Base-by-base conservation (phyloP, 1,140 invertebrate species). In the Gonatopus flavifemur region DNA sequence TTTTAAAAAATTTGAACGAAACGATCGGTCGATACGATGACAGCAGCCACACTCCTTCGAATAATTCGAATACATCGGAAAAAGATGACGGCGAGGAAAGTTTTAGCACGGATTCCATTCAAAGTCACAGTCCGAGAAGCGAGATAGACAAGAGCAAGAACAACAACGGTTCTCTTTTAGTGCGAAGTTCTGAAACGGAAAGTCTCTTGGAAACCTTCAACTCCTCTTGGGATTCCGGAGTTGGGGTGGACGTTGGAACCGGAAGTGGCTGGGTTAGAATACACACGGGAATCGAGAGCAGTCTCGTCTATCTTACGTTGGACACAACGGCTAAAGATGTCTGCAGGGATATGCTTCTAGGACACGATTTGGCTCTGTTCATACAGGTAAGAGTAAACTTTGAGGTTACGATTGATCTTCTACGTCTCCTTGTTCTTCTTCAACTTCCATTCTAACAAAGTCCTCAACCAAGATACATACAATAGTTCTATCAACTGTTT, bases 251-350 rank as follows among this genome's bases (percentile, higher is more conserved):
- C 10, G 63, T 72, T 16, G 58, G 64, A 3, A 56, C 53, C n/a
- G 67, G 66, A 50, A 74, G 67, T 49, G 82, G 82, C 28, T 85
- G 83, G 82, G 78, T 85, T 25, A 74, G 83, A 16, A 79, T 85
- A 31, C 82, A 83, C 56, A 83, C 82, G 12, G 83, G 83, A 20
- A 79, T 82, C 24, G 79, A 84, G 56, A 78, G 78, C 47, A 80
- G 77, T 36, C 69, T 87, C 32, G 76, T 86, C 37, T 84, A 84
- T 67, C 71, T 86, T 21, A 81, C 81, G 28, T 64, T 74, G n/a
- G 81, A 81, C 55, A 83, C 83, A 3, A 83, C 80, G 0, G 80
- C 81, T 3, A 80, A 77, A 49, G 83, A 86, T 55, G 76, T 86
- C 24, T 82, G 81, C 62, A 80, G 81, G 55, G 81, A 83, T 47